A percentile compares a stretch with the other conserved stretches of the same genome.
Conservation (phyloP, 2,113 vertebrate genomes). For the Cromileptes altivelis region DNA sequence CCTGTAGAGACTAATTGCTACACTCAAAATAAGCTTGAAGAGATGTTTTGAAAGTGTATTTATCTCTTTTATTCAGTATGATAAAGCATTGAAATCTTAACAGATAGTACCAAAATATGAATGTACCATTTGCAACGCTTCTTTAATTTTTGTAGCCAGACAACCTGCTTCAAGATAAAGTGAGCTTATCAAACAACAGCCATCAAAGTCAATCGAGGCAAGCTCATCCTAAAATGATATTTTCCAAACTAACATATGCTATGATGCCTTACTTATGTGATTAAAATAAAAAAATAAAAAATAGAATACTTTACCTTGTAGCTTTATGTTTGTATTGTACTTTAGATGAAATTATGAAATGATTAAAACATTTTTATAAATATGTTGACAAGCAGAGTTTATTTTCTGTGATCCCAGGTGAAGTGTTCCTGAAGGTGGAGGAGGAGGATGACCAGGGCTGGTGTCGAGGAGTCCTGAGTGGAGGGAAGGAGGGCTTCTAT, state of each 20-base stretch:
- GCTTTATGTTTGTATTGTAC: not conserved
- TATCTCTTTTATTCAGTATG: not conserved
- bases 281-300: too few relatives aligned
- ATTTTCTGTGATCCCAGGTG: constrained; percentile 72
- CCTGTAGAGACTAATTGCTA: not conserved
- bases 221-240: not conserved
- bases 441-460: constrained; percentile 91
- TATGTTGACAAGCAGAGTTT: not conserved
- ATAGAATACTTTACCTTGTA: not conserved
- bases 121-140: not conserved
- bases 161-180: not conserved
- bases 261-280: not conserved
- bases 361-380: not conserved
- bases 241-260: too few relatives aligned
- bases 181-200: not conserved
- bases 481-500: constrained; percentile 87
- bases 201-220: not conserved
- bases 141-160: not conserved
- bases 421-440: constrained; percentile 88
- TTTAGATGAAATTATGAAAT: not conserved
- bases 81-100: not conserved
- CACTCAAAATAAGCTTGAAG: not conserved
- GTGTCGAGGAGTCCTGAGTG: constrained; percentile 87
- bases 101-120: not conserved
- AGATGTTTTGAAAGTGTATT: not conserved